Evolutionary conservation across 2,888 invertebrate species (phyloP), one percentile per base, ranked within the genome.

Genomic region (Adela reaumurella): DNA sequence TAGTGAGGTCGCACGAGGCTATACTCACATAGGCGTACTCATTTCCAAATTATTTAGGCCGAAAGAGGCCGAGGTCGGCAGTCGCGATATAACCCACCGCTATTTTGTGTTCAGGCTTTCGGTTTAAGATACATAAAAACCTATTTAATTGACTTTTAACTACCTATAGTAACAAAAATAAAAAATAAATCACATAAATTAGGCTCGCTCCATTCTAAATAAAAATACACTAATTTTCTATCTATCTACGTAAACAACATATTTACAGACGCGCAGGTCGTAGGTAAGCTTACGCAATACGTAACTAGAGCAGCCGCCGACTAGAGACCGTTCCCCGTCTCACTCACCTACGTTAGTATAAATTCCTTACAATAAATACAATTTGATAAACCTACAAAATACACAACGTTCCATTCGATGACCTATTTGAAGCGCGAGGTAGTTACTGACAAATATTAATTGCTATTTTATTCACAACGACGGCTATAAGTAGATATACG

Each of bases 401-500:
- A 35, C 35, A 14, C 35, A 35, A 35, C 35, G 35, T 35, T 35
- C 35, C 11, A 35, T 35, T 35, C 35, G 14, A 35, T 35, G 35
- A 35, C 35, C 35, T 35, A 35, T 35, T 43, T 19, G 19, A 43
- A 43, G 19, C 19, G 11, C 43, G 17, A 43, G 19, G 43, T 43
- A 19, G 43, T 11, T 43, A 43, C 18, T 17, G 18, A 4, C 11
- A 35, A 43, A 16, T 46, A 46, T 46, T 17, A 19, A 17, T 16
- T 47, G 11, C 18, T 35, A 14, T 35, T 46, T 35, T 65, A 65
- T 63, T 65, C 68, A 65, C 71, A 67, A 67, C 70, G 68, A 69
- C 65, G 67, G 70, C 76, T 74, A 71, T 67, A n/a, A n/a, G n/a
- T n/a, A n/a, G n/a, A n/a, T n/a, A 67, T 68, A 68, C 62, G 19